phyloP scores from a whole-genome alignment of 2,113 vertebrate species.

The Clarias batrachus region DNA sequence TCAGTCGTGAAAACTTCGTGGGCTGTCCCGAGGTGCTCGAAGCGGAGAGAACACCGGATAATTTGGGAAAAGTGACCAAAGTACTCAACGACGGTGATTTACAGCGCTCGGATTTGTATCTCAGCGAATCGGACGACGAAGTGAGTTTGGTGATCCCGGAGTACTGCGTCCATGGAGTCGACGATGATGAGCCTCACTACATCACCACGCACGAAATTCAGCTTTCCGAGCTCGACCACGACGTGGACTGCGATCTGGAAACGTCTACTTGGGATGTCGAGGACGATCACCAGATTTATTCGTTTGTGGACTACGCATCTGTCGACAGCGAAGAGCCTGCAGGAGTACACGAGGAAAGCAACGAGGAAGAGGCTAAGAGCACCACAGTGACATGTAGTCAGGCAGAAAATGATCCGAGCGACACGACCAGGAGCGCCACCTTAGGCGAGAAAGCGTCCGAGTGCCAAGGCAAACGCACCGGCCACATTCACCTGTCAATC shows the following conservation, averaged over 20 bases:
- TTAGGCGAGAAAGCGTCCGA: conserved; percentile 70
- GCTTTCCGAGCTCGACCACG: conserved; percentile 88
- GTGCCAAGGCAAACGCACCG: conserved; percentile 64
- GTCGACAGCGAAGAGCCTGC: conserved; percentile 77
- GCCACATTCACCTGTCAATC: conserved; percentile 95
- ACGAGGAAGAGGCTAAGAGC: conserved; percentile 66
- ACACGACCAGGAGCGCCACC: conserved; percentile 70
- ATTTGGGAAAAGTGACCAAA: conserved; percentile 55
- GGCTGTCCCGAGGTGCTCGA: conserved; percentile 23
- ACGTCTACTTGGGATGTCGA: conserved; percentile 83
- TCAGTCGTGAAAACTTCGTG: conserved; percentile 24
- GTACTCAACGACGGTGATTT: conserved; percentile 65
- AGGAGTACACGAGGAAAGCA: conserved; percentile 35
- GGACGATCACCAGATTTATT: conserved; percentile 83
- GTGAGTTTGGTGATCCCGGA: conserved; percentile 61
- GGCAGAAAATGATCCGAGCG: conserved; percentile 72
- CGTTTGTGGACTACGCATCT: conserved; percentile 86
- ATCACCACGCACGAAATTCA: conserved; percentile 95
- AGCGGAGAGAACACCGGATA: conserved; percentile 12
- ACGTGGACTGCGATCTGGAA: conserved; percentile 77
- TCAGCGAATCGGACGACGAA: conserved; percentile 61
- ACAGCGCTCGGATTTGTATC: conserved; percentile 49
- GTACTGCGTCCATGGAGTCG: conserved; percentile 47
- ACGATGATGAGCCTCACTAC: conserved; percentile 83
- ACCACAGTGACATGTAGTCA: conserved; percentile 75